phyloP scores from a whole-genome alignment of 2,113 vertebrate species.

The Carollia perspicillata region DNA sequence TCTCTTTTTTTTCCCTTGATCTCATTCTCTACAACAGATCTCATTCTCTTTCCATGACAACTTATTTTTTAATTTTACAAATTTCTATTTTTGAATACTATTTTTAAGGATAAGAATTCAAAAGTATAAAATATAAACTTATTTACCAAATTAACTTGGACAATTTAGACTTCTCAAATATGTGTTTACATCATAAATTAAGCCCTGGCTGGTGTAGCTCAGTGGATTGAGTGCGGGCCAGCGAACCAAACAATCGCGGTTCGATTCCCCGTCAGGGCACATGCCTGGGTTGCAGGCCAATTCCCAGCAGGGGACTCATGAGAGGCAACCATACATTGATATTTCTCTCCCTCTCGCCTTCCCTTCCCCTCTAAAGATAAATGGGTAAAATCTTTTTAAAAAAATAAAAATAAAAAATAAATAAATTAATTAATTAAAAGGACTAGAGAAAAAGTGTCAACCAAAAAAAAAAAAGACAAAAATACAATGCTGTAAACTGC shows the following conservation, averaged over 20 bases:
- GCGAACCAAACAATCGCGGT: too few species aligned
- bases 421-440: too few species aligned
- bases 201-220: too few species aligned
- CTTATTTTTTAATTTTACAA: conserved; percentile 82
- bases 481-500: neutral
- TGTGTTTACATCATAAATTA: neutral
- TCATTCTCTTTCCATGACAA: conserved; percentile 87
- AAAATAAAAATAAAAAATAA: too few species aligned
- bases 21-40: conserved; percentile 76
- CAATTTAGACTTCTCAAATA: neutral
- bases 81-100: conserved; percentile 81
- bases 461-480: conserved; percentile 7
- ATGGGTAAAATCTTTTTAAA: too few species aligned
- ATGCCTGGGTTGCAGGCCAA: too few species aligned
- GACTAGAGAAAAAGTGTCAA: neutral
- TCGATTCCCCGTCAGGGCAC: too few species aligned
- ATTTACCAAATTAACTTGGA: conserved; percentile 48
- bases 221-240: too few species aligned
- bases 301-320: too few species aligned
- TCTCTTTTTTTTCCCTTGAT: conserved; percentile 43
- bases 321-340: too few species aligned
- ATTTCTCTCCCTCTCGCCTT: too few species aligned
- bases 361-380: too few species aligned
- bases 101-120: conserved; percentile 70
- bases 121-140: conserved; percentile 64